Evolutionary conservation across 2,888 invertebrate species (phyloP).

Genomic region (Blera fallax): DNA sequence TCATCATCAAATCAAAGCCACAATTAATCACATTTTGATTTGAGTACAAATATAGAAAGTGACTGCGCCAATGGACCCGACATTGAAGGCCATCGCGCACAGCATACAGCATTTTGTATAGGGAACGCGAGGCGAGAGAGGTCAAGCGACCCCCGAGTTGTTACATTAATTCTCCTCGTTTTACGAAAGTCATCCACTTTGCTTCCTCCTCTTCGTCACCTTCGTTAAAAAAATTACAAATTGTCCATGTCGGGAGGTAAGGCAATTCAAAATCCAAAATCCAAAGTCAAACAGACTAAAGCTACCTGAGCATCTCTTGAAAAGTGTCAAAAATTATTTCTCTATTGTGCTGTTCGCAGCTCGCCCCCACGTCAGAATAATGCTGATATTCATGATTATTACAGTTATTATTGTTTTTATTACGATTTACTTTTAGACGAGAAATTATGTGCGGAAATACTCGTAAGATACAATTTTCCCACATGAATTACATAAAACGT

Average conservation of each 20-base stretch:
- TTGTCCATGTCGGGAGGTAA: not conserved
- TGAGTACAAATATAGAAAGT: slow-evolving; percentile 56
- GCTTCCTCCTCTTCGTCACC: not conserved
- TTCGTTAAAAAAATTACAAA: slow-evolving; percentile 11
- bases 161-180: slow-evolving; percentile 22
- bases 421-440: not conserved
- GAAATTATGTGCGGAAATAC: slow-evolving; percentile 38
- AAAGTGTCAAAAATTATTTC: slow-evolving; percentile 40
- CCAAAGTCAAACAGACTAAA: not conserved
- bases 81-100: slow-evolving; percentile 26
- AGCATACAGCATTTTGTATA: not conserved
- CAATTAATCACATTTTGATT: slow-evolving; percentile 56
- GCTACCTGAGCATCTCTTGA: not conserved
- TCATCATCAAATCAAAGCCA: slow-evolving; percentile 30
- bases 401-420: slow-evolving; percentile 11
- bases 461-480: slow-evolving; percentile 40
- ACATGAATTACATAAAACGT: slow-evolving; percentile 46
- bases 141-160: slow-evolving; percentile 20
- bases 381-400: slow-evolving; percentile 9
- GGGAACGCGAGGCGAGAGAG: slow-evolving; percentile 39
- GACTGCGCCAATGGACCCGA: slow-evolving; percentile 29
- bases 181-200: slow-evolving; percentile 42
- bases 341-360: not conserved
- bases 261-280: not conserved
- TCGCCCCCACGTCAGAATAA: not conserved